Evolutionary conservation across 2,797 vertebrate species (phyloP).

Genomic region (Limosa lapponica): DNA sequence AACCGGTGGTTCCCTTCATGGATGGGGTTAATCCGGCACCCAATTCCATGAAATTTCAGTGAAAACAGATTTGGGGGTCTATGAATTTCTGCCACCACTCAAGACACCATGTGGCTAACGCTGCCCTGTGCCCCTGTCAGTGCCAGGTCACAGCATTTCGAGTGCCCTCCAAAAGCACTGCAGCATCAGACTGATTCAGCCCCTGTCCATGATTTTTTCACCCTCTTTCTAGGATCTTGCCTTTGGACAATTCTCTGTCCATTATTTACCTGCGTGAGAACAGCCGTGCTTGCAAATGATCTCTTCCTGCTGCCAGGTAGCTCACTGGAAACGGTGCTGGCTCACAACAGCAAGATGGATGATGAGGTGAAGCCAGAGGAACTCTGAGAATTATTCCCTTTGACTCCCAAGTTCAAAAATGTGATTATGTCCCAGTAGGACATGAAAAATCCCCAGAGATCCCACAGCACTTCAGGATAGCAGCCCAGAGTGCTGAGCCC

Average conservation of each 20-base stretch:
- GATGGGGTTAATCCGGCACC: neutral
- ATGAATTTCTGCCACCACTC: neutral
- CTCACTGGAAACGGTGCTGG: neutral
- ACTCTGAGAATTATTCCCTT: neutral
- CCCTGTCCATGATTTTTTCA: rapidly evolving
- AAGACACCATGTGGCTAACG: rapidly evolving
- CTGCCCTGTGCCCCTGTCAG: neutral
- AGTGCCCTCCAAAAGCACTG: neutral
- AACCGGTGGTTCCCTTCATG: neutral
- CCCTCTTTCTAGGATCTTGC: neutral
- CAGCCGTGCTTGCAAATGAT: neutral
- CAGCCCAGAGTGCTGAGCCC: neutral
- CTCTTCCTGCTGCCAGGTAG: neutral
- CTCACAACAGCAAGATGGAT: neutral
- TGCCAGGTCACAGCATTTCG: no score
- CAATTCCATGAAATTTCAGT: neutral
- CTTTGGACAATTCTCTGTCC: neutral
- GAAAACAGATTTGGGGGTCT: neutral
- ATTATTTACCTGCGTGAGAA: neutral
- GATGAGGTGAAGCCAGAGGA: neutral
- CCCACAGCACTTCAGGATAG: neutral
- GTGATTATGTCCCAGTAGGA: neutral
- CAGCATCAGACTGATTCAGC: neutral
- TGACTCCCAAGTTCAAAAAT: neutral
- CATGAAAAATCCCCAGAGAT: neutral